These are phyloP conservation scores for Cremastinae sp. DNA, from an alignment of 2,888 invertebrate species.

Conservation along the genomic window DNA sequence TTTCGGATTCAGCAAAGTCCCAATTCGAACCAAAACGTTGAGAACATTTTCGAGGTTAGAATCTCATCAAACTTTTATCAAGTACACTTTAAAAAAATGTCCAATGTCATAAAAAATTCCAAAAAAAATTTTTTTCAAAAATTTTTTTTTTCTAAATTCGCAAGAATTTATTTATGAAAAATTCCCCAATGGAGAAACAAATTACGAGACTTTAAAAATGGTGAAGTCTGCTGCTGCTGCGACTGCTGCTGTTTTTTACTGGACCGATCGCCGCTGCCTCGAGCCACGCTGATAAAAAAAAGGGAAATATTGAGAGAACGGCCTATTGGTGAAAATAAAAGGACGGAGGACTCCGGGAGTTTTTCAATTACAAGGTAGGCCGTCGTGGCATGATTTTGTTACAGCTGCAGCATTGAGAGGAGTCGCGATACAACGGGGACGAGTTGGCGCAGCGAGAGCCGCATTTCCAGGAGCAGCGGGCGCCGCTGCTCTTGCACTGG, in stretches of 20 bases:
- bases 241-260: constrained; percentile 29
- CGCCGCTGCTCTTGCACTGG: constrained; percentile 87
- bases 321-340: background rate
- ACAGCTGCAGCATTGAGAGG: constrained; percentile 91
- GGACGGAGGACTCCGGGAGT: constrained; percentile 15
- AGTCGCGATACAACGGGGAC: constrained; percentile 91
- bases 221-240: constrained; percentile 32
- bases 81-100: too few relatives aligned
- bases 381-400: constrained; percentile 76
- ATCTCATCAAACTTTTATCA: too few relatives aligned
- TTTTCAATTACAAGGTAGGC: constrained; percentile 70
- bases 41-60: too few relatives aligned
- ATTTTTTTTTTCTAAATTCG: too few relatives aligned
- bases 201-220: background rate
- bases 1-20: too few relatives aligned
- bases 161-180: too few relatives aligned
- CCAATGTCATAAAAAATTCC: too few relatives aligned
- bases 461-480: constrained; percentile 85
- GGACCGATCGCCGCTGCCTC: constrained; percentile 44
- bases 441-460: constrained; percentile 82
- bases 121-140: too few relatives aligned
- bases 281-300: constrained; percentile 20
- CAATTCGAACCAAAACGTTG: too few relatives aligned
- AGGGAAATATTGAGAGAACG: background rate
- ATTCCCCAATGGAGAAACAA: too few relatives aligned